Conservation (phyloP, 2,888 invertebrate genomes). For the Troides aeacus region DNA sequence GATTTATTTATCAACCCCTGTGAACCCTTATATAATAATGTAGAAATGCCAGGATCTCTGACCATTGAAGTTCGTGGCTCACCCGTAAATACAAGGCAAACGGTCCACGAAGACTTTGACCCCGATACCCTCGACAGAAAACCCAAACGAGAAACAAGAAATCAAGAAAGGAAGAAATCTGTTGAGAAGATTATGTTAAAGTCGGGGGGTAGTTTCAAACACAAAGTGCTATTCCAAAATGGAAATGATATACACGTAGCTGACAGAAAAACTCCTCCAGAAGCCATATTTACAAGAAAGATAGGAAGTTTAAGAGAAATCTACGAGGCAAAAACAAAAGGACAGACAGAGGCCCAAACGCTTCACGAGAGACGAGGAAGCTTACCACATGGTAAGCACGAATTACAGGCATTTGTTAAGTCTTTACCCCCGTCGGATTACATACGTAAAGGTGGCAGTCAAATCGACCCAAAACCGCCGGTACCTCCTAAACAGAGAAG, state of each 20-base stretch:
- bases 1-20: slow-evolving; percentile 84
- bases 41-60: slow-evolving; percentile 85
- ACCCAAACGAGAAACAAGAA: slow-evolving; percentile 70
- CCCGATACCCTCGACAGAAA: slow-evolving; percentile 92
- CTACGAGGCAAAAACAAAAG: slow-evolving; percentile 85
- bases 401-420: slow-evolving; percentile 55
- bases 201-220: slow-evolving; percentile 87
- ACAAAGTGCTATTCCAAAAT: slow-evolving; percentile 62
- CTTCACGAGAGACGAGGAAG: slow-evolving; percentile 65
- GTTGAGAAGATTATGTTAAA: slow-evolving; percentile 80
- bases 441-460: slow-evolving; percentile 54
- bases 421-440: slow-evolving; percentile 59
- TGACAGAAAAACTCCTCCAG: slow-evolving; percentile 44
- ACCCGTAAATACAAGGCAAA: slow-evolving; percentile 83
- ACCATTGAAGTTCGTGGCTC: slow-evolving; percentile 89
- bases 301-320: slow-evolving; percentile 89
- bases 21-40: slow-evolving; percentile 77
- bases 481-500: slow-evolving; percentile 66
- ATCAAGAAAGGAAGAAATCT: slow-evolving; percentile 61
- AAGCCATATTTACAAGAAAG: slow-evolving; percentile 75
- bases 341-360: slow-evolving; percentile 49
- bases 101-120: slow-evolving; percentile 88
- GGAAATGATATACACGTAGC: background rate
- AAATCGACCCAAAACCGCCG: slow-evolving; percentile 65
- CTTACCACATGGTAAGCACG: slow-evolving; percentile 57